Base-by-base conservation (phyloP, 1,140 invertebrate species). In the Cydia strobilella region DNA sequence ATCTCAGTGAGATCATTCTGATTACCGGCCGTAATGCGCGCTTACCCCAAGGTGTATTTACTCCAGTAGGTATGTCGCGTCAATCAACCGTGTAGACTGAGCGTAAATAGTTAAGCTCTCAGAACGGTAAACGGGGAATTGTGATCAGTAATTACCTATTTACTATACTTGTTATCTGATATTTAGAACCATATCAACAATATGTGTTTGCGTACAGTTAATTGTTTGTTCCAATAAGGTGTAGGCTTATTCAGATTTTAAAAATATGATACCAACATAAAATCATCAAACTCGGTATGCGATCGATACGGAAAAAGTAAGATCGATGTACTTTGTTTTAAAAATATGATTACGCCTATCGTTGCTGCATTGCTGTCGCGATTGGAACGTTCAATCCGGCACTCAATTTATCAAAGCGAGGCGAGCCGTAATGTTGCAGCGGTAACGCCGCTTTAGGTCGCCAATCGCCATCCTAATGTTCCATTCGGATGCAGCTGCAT, bases 81-180 rank as follows among this genome's bases (percentile, higher is more conserved):
- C 63, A 66, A 66, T 66, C 63, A 66, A 15, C 27, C n/a, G 51
- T 31, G 63, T 66, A 66, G 63, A 31, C 27, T 18, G 63, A 31
- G 63, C 63, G 23, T 66, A 66, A 66, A 66, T 66, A 66, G 63
- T 31, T 66, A 66, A 66, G 63, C 63, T 66, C 27, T n/a, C 27
- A 66, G 63, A 66, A 66, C 27, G 13, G 63, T 66, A 31, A 31
- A 66, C 25, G 18, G 63, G 63, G 63, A 66, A 66, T 31, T 66
- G 63, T 31, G 63, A 66, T 66, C 63, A 54, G 51, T 18, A 54
- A 54, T 54, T 54, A n/a, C n/a, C n/a, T n/a, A 54, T 54, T 54
- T 18, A 54, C 51, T 54, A 54, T 20, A 54, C 15, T 54, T 54
- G 51, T 54, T 39, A 2, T 39, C n/a, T 54, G 51, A 18, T 54